Conservation (phyloP, 2,797 vertebrate genomes). For the Vespertilio murinus region DNA sequence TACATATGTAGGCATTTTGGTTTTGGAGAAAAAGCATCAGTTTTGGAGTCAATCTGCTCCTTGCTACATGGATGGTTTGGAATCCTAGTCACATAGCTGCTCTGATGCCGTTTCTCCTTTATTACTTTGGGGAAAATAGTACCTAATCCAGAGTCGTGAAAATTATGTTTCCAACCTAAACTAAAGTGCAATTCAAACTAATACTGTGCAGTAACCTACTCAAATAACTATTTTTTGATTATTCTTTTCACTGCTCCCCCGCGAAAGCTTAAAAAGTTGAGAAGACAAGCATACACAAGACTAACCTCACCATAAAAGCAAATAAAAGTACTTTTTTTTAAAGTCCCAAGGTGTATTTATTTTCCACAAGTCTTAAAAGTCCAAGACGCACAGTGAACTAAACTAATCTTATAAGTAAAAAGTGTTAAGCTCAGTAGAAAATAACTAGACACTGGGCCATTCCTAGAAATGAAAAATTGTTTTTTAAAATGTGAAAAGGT, state of each 20-base stretch:
- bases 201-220: neutral
- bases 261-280: neutral
- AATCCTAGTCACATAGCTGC: neutral
- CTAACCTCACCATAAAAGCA: neutral
- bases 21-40: neutral
- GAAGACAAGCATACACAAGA: neutral
- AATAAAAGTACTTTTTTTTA: neutral
- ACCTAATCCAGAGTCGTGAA: neutral
- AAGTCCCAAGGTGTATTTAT: neutral
- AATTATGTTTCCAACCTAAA: slow-evolving; percentile 8
- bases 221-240: neutral
- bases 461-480: neutral
- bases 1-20: neutral
- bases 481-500: neutral
- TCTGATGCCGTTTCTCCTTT: neutral
- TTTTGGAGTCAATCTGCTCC: neutral
- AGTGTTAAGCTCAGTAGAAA: neutral
- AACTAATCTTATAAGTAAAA: neutral
- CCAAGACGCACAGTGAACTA: neutral
- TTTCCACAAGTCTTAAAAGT: slow-evolving; percentile 10
- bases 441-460: neutral
- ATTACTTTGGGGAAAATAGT: neutral
- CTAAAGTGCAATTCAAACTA: slow-evolving; percentile 36
- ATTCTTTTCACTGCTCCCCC: neutral
- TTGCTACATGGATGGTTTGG: neutral